phyloP scores from a whole-genome alignment of 2,888 invertebrate genomes.

The Cylloceria caligata region DNA sequence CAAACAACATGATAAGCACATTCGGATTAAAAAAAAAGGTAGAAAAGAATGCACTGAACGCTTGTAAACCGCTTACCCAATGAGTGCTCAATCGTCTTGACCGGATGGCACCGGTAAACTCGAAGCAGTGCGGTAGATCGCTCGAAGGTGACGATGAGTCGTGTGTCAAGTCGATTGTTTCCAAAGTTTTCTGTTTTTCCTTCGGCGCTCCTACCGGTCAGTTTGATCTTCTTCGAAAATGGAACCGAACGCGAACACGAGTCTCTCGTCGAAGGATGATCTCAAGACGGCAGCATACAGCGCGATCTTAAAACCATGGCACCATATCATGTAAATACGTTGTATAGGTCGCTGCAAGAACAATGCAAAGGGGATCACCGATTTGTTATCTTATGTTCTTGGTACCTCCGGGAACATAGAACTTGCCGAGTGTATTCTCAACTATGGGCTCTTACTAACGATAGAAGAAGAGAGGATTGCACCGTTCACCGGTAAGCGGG shows the following conservation, averaged over 20 bases:
- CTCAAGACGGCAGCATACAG: conserved; percentile 60
- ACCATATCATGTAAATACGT: conserved; percentile 67
- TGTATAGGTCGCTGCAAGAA: not conserved
- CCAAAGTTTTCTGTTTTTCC: not conserved
- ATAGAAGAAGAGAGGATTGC: conserved; percentile 41
- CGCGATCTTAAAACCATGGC: conserved; percentile 72
- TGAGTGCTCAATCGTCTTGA: conserved; percentile 8
- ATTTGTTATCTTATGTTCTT: not conserved
- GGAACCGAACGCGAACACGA: not conserved
- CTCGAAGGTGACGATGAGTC: not conserved
- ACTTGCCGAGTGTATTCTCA: not conserved
- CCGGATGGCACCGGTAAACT: not conserved
- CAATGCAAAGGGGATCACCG: conserved; percentile 12
- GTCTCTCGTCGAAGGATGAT: conserved; percentile 24
- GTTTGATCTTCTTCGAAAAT: not conserved
- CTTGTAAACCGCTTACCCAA: conserved; percentile 43
- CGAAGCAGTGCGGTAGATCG: not conserved
- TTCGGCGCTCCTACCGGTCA: not conserved
- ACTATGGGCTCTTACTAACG: conserved; percentile 1
- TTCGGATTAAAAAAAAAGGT: not conserved
- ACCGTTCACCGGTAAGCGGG: conserved; percentile 47
- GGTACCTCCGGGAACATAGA: not conserved
- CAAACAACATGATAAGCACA: not conserved
- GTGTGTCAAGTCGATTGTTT: conserved; percentile 3
- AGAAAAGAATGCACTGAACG: conserved; percentile 2